A percentile compares a stretch with the other conserved stretches of the same genome.
phyloP scores from a whole-genome alignment of 2,888 invertebrate genomes.

The Ganaspis brasiliensis region DNA sequence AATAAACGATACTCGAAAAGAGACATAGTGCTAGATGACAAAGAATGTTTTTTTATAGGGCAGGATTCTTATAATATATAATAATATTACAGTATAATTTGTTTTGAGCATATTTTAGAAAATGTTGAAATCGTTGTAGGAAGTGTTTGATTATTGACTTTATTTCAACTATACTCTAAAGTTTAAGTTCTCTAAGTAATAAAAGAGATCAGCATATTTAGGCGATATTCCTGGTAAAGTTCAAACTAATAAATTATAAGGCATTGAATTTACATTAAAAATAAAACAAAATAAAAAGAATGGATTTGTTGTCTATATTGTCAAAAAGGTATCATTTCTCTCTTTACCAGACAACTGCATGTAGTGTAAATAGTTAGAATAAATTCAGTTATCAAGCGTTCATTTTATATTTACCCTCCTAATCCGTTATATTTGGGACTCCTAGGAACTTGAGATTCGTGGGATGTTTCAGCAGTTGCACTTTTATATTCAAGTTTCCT shows the following conservation, averaged over 20 bases:
- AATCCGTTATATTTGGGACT: slow-evolving; percentile 65
- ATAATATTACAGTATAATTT: slow-evolving; percentile 56
- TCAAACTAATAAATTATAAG: slow-evolving; percentile 51
- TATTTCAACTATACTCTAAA: slow-evolving; percentile 76
- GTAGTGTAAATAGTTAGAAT: slow-evolving; percentile 73
- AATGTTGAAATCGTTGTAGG: slow-evolving; percentile 78
- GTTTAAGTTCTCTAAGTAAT: slow-evolving; percentile 54
- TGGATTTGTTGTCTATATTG: slow-evolving; percentile 59
- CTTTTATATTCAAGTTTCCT: slow-evolving; percentile 26
- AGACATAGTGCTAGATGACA: slow-evolving; percentile 64
- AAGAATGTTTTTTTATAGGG: slow-evolving; percentile 70
- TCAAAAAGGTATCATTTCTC: slow-evolving; percentile 63
- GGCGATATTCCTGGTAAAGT: slow-evolving; percentile 21
- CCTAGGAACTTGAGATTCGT: slow-evolving; percentile 75
- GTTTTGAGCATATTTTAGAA: slow-evolving; percentile 79
- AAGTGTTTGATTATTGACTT: slow-evolving; percentile 77
- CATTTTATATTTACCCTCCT: slow-evolving; percentile 52
- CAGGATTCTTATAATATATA: slow-evolving; percentile 67
- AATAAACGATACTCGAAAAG: slow-evolving; percentile 75
- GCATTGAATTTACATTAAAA: slow-evolving; percentile 28
- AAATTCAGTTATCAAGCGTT: slow-evolving; percentile 47
- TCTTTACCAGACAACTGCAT: slow-evolving; percentile 69
- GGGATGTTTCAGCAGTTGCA: background rate
- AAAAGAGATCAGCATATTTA: background rate
- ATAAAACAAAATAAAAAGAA: slow-evolving; percentile 36